phyloP scores from a whole-genome alignment of 2,113 vertebrate genomes.

The Spermophilus dauricus region DNA sequence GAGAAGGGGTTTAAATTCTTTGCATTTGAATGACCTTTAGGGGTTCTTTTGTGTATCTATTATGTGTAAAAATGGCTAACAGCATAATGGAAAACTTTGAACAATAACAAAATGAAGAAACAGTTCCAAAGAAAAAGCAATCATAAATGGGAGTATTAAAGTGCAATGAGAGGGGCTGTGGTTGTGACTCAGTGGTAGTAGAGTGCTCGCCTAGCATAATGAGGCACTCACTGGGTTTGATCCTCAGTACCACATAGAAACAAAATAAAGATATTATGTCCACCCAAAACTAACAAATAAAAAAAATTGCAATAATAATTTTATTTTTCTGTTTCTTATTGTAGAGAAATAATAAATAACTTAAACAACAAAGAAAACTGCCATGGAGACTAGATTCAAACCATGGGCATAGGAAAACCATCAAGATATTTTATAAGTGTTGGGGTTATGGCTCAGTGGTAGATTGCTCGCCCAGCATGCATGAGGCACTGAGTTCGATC shows the following conservation, averaged over 20 bases:
- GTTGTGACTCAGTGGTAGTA: too few species aligned
- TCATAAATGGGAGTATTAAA: not conserved
- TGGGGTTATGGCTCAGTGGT: too few species aligned
- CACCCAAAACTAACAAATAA: too few species aligned
- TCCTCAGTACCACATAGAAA: too few species aligned
- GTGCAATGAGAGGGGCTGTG: not conserved
- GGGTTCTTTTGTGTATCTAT: not conserved
- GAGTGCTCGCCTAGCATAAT: too few species aligned
- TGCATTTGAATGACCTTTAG: not conserved
- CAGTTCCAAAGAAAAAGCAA: not conserved
- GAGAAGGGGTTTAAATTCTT: not conserved
- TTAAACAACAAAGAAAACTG: slow-evolving; percentile 17
- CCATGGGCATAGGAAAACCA: not conserved
- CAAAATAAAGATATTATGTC: too few species aligned
- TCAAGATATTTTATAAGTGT: not conserved
- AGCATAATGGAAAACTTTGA: not conserved
- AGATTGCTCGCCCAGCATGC: too few species aligned
- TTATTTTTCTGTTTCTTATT: not conserved
- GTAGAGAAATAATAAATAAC: not conserved
- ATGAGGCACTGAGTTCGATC: too few species aligned
- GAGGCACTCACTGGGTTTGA: too few species aligned
- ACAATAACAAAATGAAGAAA: not conserved
- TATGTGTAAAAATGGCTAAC: not conserved
- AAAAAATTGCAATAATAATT: not conserved
- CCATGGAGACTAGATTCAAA: not conserved